A percentile compares a stretch with the other conserved stretches of the same genome.
Conservation (phyloP, 1,140 invertebrate species). For the Carposina sasakii region DNA sequence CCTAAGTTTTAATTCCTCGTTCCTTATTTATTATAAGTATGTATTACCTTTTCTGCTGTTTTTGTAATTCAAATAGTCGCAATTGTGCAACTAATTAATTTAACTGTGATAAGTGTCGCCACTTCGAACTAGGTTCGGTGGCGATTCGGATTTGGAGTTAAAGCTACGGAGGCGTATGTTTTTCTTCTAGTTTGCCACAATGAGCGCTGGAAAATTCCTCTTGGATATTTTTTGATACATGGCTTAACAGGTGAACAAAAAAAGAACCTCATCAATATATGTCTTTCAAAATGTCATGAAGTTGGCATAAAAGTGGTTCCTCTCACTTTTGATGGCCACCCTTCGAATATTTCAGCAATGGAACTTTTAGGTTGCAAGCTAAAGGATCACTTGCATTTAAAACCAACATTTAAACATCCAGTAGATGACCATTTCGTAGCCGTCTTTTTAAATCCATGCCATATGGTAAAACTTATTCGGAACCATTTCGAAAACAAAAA, state of each 20-base stretch:
- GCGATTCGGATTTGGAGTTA: no score
- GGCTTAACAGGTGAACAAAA: slow-evolving; percentile 17
- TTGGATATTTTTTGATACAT: slow-evolving; percentile 26
- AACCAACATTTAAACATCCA: slow-evolving; percentile 23
- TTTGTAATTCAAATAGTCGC: no score
- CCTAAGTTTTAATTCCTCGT: no score
- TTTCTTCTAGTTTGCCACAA: no score
- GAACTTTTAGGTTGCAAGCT: slow-evolving; percentile 25
- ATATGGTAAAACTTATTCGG: slow-evolving; percentile 21
- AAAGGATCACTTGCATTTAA: slow-evolving; percentile 9
- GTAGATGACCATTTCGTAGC: slow-evolving; percentile 8
- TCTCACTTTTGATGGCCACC: slow-evolving; percentile 26
- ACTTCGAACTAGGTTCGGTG: no score
- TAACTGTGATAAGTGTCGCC: no score
- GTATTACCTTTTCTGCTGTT: no score
- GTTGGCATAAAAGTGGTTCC: slow-evolving; percentile 23
- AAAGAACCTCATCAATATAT: slow-evolving; percentile 23
- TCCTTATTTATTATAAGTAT: no score
- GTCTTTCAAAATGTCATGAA: slow-evolving; percentile 25
- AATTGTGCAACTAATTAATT: no score
- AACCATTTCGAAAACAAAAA: slow-evolving; percentile 18
- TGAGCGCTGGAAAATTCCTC: slow-evolving; percentile 25
- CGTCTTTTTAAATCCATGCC: slow-evolving; percentile 19
- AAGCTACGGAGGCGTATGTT: no score
- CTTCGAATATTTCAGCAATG: slow-evolving; percentile 19